Conservation (phyloP, 2,797 vertebrate species). For the Acropternis orthonyx region DNA sequence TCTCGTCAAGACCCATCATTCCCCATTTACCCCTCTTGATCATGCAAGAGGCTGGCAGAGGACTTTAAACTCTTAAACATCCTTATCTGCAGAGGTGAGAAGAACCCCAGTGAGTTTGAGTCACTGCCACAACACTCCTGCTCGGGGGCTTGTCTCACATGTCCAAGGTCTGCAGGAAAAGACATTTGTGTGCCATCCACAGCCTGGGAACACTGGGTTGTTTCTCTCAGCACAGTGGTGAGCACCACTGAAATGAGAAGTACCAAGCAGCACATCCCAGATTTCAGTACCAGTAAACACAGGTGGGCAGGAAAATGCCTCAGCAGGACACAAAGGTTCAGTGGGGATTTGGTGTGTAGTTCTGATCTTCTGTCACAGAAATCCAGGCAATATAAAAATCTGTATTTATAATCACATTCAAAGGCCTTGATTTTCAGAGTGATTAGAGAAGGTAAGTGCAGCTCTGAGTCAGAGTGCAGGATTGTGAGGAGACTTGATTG, state of each 20-base stretch:
- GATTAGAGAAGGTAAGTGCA: neutral
- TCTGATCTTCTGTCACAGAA: neutral
- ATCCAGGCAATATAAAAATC: neutral
- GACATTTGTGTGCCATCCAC: neutral
- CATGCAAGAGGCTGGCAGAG: neutral
- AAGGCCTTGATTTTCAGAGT: neutral
- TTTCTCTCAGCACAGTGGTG: neutral
- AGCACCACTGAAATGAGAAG: neutral
- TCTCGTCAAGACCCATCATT: neutral
- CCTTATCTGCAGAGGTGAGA: neutral
- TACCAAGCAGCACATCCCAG: neutral
- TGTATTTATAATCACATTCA: neutral
- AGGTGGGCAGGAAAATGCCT: neutral
- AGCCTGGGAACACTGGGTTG: neutral
- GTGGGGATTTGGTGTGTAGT: neutral
- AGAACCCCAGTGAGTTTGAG: neutral
- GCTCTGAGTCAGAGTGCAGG: neutral
- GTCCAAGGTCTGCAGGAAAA: neutral
- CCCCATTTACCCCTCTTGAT: neutral
- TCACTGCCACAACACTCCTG: neutral
- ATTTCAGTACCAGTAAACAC: neutral
- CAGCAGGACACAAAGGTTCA: neutral
- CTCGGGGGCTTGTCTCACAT: rapidly evolving
- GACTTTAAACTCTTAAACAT: neutral
- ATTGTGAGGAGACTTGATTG: neutral